Conservation (phyloP, 2,888 invertebrate species). For the Hybos culiciformis region DNA sequence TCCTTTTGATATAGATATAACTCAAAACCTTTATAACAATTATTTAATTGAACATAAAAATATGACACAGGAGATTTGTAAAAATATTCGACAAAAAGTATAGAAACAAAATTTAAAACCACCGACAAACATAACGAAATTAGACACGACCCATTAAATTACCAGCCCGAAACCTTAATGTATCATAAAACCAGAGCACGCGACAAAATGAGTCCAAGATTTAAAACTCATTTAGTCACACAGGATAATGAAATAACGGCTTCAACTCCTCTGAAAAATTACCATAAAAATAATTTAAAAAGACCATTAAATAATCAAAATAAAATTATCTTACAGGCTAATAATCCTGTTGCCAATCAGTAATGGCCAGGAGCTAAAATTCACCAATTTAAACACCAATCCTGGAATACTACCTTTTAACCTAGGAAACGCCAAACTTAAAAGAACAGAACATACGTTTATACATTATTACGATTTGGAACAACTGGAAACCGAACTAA, state of each 20-base stretch:
- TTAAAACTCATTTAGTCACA: constrained; percentile 2
- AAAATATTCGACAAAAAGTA: constrained; percentile 6
- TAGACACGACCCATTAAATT: constrained; percentile 4
- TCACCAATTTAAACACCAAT: no score
- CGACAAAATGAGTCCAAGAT: constrained; percentile 5
- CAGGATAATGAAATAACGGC: constrained; percentile 3
- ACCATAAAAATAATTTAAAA: constrained; percentile 8
- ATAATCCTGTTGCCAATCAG: not conserved
- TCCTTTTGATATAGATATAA: no score
- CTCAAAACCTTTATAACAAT: no score
- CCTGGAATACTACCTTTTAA: no score
- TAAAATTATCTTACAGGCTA: no score
- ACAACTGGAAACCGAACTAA: not conserved
- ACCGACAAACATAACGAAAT: constrained; percentile 6
- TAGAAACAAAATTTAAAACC: not conserved
- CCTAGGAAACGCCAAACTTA: not conserved
- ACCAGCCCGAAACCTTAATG: constrained; percentile 1
- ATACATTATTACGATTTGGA: not conserved
- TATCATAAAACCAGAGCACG: constrained; percentile 7
- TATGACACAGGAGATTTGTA: constrained; percentile 1
- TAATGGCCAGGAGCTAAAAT: not conserved
- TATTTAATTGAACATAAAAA: constrained; percentile 6
- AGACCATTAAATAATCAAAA: constrained; percentile 1
- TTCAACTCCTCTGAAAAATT: not conserved
- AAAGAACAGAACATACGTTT: not conserved